Evolutionary conservation across 2,113 vertebrate genomes (phyloP).

Genomic region (Bubo bubo): DNA sequence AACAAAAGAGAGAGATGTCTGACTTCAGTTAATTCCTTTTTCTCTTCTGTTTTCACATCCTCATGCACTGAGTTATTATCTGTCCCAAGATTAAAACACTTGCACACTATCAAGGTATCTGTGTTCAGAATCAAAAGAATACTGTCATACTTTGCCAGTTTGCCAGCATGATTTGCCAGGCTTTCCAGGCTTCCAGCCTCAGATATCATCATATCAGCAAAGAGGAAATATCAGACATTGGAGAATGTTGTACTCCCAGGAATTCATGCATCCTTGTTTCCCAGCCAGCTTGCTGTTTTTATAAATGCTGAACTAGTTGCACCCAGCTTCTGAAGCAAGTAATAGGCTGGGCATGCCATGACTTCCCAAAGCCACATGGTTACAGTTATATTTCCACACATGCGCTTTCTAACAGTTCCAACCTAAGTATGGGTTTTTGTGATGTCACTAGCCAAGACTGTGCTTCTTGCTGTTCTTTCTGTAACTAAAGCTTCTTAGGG

Average conservation of each 20-base stretch:
- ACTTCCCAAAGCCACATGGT: slow-evolving; percentile 23
- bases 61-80: background rate
- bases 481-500: slow-evolving; percentile 53
- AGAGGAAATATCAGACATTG: slow-evolving; percentile 47
- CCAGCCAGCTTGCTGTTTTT: slow-evolving; percentile 33
- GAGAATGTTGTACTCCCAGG: slow-evolving; percentile 48
- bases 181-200: slow-evolving; percentile 57
- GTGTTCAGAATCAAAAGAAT: background rate
- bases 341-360: background rate
- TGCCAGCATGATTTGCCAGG: slow-evolving; percentile 45
- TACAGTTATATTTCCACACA: slow-evolving; percentile 9
- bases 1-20: background rate
- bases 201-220: slow-evolving; percentile 51
- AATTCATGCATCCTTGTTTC: background rate
- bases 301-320: background rate
- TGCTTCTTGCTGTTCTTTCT: slow-evolving; percentile 21
- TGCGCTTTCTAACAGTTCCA: background rate
- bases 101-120: slow-evolving; percentile 13
- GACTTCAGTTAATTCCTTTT: background rate
- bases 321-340: background rate
- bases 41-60: background rate
- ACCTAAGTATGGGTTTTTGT: background rate
- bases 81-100: background rate
- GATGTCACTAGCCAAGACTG: background rate
- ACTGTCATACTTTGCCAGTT: slow-evolving; percentile 26